Base-by-base conservation (phyloP, 1,140 invertebrate genomes). In the Drosophila triauraria region DNA sequence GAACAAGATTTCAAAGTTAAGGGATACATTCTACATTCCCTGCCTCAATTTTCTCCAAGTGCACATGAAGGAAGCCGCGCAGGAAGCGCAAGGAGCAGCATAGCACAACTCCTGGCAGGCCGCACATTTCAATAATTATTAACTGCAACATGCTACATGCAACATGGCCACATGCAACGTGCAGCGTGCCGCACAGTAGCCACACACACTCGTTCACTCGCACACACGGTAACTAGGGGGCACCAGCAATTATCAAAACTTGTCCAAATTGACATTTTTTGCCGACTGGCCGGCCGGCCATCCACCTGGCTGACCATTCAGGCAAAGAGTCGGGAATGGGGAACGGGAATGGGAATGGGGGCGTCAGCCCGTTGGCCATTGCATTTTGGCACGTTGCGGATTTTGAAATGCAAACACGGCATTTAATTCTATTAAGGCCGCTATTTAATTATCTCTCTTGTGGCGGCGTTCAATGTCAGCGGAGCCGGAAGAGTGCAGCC, bases 51-150 rank as follows among this genome's bases (percentile, higher is more conserved):
- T 40, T 38, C 2, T 23, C 8, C 17, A 54, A 54, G 53, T 54
- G 53, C 53, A 40, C 8, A 10, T 63, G 70, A 72, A 80, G 85
- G 85, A 88, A 90, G 85, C 81, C 78, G 70, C 78, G 78, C 85
- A 90, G 84, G 85, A 88, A 88, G 84, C 81, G 70, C 78, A 88
- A 88, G 85, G 85, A 90, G 81, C 82, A 90, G 85, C 82, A 85
- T 65, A 77, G 78, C 85, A 78, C 85, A 90, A 81, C 83, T 88
- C 85, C 85, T 88, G 81, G 59, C 86, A 38, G 78, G 81, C 85
- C 86, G 78, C 85, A 90, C 85, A 86, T 90, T 90, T 90, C 85
- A 91, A 90, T 90, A 91, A 90, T 90, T 90, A 90, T 90, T 90
- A 90, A 90, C 85, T 90, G 85, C 85, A 90, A 90, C 85, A 90